Evolutionary conservation across 2,113 vertebrate genomes (phyloP).

Genomic region (Haemorhous mexicanus): DNA sequence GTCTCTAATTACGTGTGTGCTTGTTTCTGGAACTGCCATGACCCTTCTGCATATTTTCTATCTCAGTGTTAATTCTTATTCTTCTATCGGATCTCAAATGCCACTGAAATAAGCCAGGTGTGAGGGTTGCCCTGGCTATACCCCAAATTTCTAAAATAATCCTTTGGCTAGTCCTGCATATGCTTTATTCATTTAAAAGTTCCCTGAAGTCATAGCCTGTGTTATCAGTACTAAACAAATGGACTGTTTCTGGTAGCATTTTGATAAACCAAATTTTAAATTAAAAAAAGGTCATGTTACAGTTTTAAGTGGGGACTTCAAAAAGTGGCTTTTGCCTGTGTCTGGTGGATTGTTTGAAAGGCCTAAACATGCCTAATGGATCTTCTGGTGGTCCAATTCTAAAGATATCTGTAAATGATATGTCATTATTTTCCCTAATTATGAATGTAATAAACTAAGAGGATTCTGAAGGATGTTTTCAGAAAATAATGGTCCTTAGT

Average conservation of each 20-base stretch:
- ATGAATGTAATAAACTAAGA: not conserved
- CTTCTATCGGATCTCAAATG: not conserved
- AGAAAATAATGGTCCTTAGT: not conserved
- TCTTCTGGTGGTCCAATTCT: not conserved
- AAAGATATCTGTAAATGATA: not conserved
- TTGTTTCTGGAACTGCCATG: not conserved
- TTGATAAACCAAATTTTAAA: not conserved
- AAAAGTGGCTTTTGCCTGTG: not conserved
- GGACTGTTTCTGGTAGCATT: not conserved
- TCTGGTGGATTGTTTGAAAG: not conserved
- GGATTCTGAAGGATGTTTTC: not conserved
- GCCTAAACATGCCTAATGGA: not conserved
- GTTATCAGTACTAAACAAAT: not conserved
- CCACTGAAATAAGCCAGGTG: not conserved
- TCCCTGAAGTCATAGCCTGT: not conserved
- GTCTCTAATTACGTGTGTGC: not conserved
- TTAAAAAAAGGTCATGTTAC: not conserved
- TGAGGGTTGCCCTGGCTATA: not conserved
- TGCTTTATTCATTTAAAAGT: not conserved
- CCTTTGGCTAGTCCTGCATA: not conserved
- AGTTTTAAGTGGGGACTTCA: not conserved
- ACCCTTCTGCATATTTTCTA: not conserved
- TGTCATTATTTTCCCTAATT: conserved; percentile 8
- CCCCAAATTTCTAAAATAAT: not conserved
- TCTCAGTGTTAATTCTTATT: not conserved